Evolutionary conservation across 2,113 vertebrate species (phyloP), one percentile per base, ranked within the genome.

Genomic region (Eretmochelys imbricata): DNA sequence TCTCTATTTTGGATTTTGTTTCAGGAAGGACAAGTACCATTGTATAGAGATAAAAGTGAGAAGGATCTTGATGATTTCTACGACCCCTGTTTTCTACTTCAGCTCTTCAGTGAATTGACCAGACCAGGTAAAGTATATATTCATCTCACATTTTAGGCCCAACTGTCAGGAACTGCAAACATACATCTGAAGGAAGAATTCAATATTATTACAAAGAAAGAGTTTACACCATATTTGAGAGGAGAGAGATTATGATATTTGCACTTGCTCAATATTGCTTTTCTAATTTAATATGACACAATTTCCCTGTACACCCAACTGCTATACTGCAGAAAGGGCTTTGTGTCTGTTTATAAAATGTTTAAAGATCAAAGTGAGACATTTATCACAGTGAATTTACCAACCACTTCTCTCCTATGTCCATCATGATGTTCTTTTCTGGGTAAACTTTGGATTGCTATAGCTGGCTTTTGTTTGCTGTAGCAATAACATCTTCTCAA

Each of bases 11-110:
- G 80, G 62, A 17, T 88, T 97, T 54, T 88, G 0, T 98, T 97
- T 88, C 93, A 99, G 99, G 98, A 97, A 1, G 53, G 89, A 2
- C 92, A 97, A 57, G 98, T 98, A 4, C 83, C 92, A 0, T 65
- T 99, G 1, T 98, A 98, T 83, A 96, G 89, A 92, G 97, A 98
- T 72, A 87, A 96, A 38, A 96, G 75, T 5, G 90, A 92, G 6
- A 89, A 97, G 85, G 98, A 98, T 75, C 96, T 98, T 4, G 88
- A 93, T 50, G 96, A 94, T 91, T 96, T 99, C 53, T 99, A 99
- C 0, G 99, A 99, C 95, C 99, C 99, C 10, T 98, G 99, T 97
- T 99, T 99, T 93, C 98, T 99, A 1, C 95, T 99, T 53, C 99
- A 99, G 65, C 98, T 99, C 16, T 99, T 99, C 88, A 99, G 99